Evolutionary conservation across 1,140 invertebrate genomes (phyloP).

Genomic region (Caenorhabditis latens): DNA sequence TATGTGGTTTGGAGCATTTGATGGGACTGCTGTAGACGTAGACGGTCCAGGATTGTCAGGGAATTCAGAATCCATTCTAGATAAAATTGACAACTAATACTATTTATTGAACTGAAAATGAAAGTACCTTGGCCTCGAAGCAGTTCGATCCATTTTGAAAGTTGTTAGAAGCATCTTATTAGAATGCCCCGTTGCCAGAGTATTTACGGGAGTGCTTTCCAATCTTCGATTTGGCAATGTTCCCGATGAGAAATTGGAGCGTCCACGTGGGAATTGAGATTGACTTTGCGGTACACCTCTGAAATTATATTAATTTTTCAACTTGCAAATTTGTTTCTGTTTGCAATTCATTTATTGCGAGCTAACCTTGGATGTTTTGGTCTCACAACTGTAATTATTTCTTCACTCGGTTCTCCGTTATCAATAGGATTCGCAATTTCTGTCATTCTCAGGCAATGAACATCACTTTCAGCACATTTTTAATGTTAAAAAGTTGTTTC

Average conservation of each 20-base stretch:
- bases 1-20: not conserved
- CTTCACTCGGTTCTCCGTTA: not conserved
- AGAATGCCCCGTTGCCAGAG: conserved; percentile 1
- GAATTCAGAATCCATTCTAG: not conserved
- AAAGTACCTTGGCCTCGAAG: not conserved
- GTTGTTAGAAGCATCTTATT: not conserved
- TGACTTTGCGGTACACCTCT: conserved; percentile 43
- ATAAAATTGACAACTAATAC: too few species aligned
- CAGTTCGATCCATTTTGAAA: conserved; percentile 17
- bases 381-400: not conserved
- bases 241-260: conserved; percentile 23
- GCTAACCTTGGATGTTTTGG: conserved; percentile 1
- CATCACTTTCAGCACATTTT: not conserved
- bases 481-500: too few species aligned
- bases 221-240: conserved; percentile 13
- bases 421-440: not conserved
- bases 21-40: not conserved
- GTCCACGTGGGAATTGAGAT: not conserved
- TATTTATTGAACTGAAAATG: too few species aligned
- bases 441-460: not conserved
- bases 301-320: not conserved
- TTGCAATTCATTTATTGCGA: too few species aligned
- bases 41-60: not conserved
- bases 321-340: not conserved
- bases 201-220: conserved; percentile 17